phyloP scores from a whole-genome alignment of 1,140 invertebrate genomes.

The Brachionus paranguensis region DNA sequence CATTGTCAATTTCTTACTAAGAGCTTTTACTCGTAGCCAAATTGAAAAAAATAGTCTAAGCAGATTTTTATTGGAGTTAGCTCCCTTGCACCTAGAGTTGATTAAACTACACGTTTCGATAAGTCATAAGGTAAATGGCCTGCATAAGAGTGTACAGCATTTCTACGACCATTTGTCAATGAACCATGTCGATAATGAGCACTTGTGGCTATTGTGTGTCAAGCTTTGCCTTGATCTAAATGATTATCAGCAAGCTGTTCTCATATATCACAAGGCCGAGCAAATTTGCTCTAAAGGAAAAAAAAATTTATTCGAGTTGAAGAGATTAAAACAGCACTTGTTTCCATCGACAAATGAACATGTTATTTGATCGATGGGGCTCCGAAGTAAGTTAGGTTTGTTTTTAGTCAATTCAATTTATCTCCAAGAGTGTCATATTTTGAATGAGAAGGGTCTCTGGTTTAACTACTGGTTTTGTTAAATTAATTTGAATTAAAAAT shows the following conservation, averaged over 20 bases:
- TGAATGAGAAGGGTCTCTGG: slow-evolving; percentile 15
- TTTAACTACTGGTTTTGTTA: neutral
- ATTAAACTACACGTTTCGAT: slow-evolving; percentile 1
- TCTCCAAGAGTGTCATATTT: slow-evolving; percentile 1
- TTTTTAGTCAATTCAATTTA: neutral
- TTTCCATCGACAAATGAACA: neutral
- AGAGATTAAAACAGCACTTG: neutral
- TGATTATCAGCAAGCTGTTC: slow-evolving; percentile 25
- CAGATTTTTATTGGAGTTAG: slow-evolving; percentile 1
- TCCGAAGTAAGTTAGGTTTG: slow-evolving; percentile 4
- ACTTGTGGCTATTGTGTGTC: slow-evolving; percentile 27
- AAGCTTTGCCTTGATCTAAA: slow-evolving; percentile 21
- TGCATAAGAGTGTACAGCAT: neutral
- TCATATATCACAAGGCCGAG: slow-evolving; percentile 8
- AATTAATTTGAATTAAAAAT: neutral
- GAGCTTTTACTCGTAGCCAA: neutral
- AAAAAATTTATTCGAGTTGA: slow-evolving; percentile 4
- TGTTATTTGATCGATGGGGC: neutral
- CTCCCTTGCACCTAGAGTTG: neutral
- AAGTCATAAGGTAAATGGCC: slow-evolving; percentile 18
- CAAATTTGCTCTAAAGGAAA: neutral
- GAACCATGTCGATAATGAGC: slow-evolving; percentile 1
- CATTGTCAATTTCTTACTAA: neutral
- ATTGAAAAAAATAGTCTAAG: neutral
- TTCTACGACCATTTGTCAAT: slow-evolving; percentile 29